Base-by-base conservation (phyloP, 2,888 invertebrate species). In the Lottia scabra region DNA sequence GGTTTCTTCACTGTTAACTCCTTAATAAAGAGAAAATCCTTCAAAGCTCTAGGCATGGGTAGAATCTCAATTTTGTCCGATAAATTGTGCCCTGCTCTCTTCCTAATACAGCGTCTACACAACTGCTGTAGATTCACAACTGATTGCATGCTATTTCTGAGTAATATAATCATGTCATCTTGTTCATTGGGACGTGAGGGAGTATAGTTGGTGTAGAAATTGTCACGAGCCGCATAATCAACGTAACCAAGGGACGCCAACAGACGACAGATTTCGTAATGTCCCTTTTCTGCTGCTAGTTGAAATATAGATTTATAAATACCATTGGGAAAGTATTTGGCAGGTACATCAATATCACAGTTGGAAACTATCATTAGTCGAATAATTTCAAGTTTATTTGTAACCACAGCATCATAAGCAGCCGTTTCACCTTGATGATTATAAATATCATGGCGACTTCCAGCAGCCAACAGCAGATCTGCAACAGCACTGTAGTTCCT, bases 391-490 rank as follows among this genome's bases (percentile, higher is more conserved):
- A 83, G 75, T 77, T 88, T 88, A 83, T 89, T 88, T 66, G 87
- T 87, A 46, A 86, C 80, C 16, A 89, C 87, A 13, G 87, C 87
- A 65, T 89, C 89, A 73, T 85, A 87, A 26, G 87, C 84, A 43
- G 88, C 87, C 16, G 87, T 86, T 77, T 89, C 89, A 16, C 89
- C 87, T 71, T 88, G 87, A 78, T 88, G 88, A 80, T 89, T 89
- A 78, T 87, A 89, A 65, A 88, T 87, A 73, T 89, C 85, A 63
- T 85, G 84, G 5, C 83, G 83, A 68, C 87, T 85, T 71, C 87
- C 85, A 8, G 87, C 87, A 45, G 86, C 86, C 68, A 89, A 79
- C 43, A 89, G 80, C 27, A 87, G 81, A 48, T 86, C 86, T 12
- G 86, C 87, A 67, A 89, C 85, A 45, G 86, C 83, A 45, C 85